phyloP scores from a whole-genome alignment of 2,797 vertebrate species.

The Eupleurogrammus muticus region DNA sequence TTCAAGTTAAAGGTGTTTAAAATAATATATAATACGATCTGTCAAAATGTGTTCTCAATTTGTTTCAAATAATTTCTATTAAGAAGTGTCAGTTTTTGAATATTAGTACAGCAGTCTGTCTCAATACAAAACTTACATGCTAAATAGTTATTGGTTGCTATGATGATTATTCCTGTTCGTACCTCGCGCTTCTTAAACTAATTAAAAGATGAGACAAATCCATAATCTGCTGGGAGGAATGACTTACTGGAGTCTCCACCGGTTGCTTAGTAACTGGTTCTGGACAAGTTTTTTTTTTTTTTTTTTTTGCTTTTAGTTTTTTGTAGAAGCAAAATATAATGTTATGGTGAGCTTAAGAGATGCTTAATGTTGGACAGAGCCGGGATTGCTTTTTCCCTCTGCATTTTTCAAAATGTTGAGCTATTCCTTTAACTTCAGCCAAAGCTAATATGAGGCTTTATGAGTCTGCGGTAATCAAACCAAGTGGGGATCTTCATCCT shows the following conservation, averaged over 20 bases:
- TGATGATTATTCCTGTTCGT: not conserved
- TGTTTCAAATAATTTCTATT: not conserved
- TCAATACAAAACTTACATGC: not conserved
- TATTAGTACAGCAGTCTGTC: not conserved
- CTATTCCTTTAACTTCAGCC: constrained; percentile 1
- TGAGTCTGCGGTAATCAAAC: not conserved
- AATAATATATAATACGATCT: not conserved
- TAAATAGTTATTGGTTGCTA: not conserved
- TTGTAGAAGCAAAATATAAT: too few relatives aligned
- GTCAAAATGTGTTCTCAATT: too few relatives aligned
- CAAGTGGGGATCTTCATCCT: not conserved
- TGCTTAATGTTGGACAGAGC: too few relatives aligned
- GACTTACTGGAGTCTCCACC: not conserved
- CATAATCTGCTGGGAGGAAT: not conserved
- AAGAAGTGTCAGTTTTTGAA: not conserved
- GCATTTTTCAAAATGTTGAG: not conserved
- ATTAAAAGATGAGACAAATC: not conserved
- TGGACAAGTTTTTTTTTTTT: too few relatives aligned
- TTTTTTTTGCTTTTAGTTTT: too few relatives aligned
- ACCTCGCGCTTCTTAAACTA: not conserved
- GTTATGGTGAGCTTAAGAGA: not conserved
- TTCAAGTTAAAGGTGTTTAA: not conserved
- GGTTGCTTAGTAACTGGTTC: not conserved
- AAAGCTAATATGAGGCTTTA: not conserved
- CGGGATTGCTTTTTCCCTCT: not conserved